phyloP scores from a whole-genome alignment of 2,113 vertebrate genomes.

The Gallinago undulata region DNA sequence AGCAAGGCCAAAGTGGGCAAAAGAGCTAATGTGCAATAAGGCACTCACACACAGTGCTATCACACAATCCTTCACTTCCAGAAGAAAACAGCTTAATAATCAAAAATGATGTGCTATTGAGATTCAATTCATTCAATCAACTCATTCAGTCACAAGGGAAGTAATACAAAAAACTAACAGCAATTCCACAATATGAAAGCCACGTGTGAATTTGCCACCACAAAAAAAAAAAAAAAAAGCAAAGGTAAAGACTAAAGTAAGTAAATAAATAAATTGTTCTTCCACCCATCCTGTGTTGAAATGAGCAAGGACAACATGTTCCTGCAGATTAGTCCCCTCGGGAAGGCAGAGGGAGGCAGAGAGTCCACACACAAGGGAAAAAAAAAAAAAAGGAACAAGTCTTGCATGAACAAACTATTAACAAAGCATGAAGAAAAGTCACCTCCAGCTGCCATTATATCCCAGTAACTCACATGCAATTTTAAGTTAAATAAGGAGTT shows the following conservation, averaged over 20 bases:
- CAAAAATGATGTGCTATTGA: background rate
- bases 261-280: conserved; percentile 20
- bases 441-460: background rate
- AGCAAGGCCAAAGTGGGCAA: background rate
- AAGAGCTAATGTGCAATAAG: background rate
- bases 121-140: background rate
- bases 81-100: background rate
- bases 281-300: background rate
- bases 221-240: background rate
- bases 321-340: background rate
- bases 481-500: background rate
- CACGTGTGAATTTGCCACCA: background rate
- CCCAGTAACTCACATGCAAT: background rate
- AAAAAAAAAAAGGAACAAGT: background rate
- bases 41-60: background rate
- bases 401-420: too few species aligned
- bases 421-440: background rate
- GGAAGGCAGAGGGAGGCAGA: background rate
- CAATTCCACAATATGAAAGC: background rate
- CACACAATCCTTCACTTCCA: background rate
- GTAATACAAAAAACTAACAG: background rate
- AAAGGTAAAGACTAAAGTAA: background rate
- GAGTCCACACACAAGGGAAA: background rate
- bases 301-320: background rate
- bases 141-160: background rate